Percentiles rank a stretch among this genome's conserved stretches.
These are phyloP conservation scores for Neodiprion pinetum DNA, from an alignment of 1,140 invertebrate genomes.

Conservation along the genomic window DNA sequence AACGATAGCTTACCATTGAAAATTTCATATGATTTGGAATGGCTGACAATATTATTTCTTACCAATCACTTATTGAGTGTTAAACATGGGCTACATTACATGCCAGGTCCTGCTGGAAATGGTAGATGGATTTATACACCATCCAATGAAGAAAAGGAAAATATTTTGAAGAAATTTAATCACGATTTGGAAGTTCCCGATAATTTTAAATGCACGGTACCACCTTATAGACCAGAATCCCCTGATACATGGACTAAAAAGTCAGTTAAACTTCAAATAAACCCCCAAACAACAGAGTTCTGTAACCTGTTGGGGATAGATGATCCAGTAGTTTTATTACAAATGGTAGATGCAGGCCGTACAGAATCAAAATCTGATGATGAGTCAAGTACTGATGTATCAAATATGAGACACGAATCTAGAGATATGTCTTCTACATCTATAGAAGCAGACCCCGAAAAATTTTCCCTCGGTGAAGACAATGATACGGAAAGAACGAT, in stretches of 20 bases:
- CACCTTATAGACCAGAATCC: constrained; percentile 66
- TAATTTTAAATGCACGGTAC: constrained; percentile 80
- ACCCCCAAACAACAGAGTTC: constrained; percentile 83
- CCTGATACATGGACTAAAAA: constrained; percentile 45
- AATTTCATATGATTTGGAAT: constrained; percentile 90
- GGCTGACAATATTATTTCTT: constrained; percentile 85
- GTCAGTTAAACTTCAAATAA: constrained; percentile 64
- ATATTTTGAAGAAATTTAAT: constrained; percentile 71
- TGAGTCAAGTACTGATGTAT: constrained; percentile 24
- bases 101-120: constrained; percentile 77
- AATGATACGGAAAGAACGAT: constrained; percentile 22
- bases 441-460: constrained; percentile 24
- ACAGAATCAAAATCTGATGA: constrained; percentile 28
- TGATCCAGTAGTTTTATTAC: constrained; percentile 71
- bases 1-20: constrained; percentile 65
- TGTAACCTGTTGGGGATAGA: constrained; percentile 82
- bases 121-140: constrained; percentile 81
- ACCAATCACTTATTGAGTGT: constrained; percentile 90
- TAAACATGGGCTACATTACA: constrained; percentile 72
- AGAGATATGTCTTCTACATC: constrained; percentile 34
- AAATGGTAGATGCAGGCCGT: constrained; percentile 34
- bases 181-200: constrained; percentile 72
- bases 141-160: constrained; percentile 74
- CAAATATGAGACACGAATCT: constrained; percentile 24
- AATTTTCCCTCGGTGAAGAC: constrained; percentile 31